Evolutionary conservation across 2,113 vertebrate species (phyloP), one percentile per base, ranked within the genome.

Genomic region (Accipiter virgatus): DNA sequence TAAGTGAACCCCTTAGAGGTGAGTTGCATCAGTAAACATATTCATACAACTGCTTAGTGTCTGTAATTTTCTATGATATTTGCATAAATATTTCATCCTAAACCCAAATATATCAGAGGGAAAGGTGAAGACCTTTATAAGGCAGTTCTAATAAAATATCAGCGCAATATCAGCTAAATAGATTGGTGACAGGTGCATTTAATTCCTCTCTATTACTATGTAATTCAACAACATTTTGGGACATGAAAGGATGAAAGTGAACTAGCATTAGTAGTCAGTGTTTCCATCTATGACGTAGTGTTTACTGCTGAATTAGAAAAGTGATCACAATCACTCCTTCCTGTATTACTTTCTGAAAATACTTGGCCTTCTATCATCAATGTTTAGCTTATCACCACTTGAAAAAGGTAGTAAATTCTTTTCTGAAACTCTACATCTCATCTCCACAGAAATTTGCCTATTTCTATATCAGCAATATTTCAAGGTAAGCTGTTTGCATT

Each of bases 291-390:
- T 71, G 43, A 73, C 8, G 3, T 52, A 80, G 32, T 34, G 17
- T 36, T 93, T 55, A 55, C 21, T 65, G 16, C 21, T 80, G 25
- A 96, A 77, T 93, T 88, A 81, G 47, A 38, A 68, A 94, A 79
- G 12, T 36, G 59, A 77, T 94, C 38, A 70, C 34, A 87, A 89
- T 62, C 43, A 70, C 34, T 96, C 72, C 13, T 42, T 42, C 40
- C 48, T 67, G 23, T 84, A 58, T 72, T 67, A 43, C 26, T 79
- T 93, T 81, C 61, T 78, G 27, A 93, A 97, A 97, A 67, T 86
- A 31, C 25, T 80, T 94, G 66, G 13, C 34, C 70, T 85, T 86
- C 59, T 86, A 90, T 74, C 43, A 84, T 62, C 7, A 8, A 10
- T 59, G 25, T 50, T 84, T 79, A 66, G 15, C 47, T 47, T 85